Evolutionary conservation across 2,888 invertebrate species (phyloP).

Genomic region (Calephelis perditalis): DNA sequence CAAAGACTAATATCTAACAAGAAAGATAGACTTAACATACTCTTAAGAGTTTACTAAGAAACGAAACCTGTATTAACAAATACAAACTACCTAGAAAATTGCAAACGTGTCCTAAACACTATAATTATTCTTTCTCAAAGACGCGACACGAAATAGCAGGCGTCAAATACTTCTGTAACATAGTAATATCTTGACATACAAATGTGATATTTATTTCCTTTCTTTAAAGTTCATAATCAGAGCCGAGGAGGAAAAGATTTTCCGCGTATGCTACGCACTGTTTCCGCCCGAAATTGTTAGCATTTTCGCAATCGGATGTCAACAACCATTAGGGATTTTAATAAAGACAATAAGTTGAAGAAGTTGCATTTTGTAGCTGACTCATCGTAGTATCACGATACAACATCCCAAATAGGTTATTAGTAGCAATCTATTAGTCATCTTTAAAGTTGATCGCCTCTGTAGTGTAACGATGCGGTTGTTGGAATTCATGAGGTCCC

Average conservation of each 20-base stretch:
- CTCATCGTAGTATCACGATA: not conserved
- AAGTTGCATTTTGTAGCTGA: not conserved
- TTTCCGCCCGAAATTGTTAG: constrained; percentile 60
- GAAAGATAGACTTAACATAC: too few relatives aligned
- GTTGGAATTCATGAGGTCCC: too few relatives aligned
- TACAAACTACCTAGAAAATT: not conserved
- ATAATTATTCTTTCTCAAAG: constrained; percentile 5
- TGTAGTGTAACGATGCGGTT: too few relatives aligned
- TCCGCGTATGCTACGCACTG: constrained; percentile 52
- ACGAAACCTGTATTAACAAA: not conserved
- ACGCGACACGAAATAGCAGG: not conserved
- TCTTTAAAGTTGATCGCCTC: too few relatives aligned
- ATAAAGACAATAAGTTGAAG: not conserved
- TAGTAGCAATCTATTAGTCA: too few relatives aligned
- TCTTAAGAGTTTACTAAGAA: not conserved
- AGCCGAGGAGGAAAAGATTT: constrained; percentile 30
- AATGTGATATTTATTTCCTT: not conserved
- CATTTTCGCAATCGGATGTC: constrained; percentile 47
- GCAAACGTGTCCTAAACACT: constrained; percentile 2
- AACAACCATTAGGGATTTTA: not conserved
- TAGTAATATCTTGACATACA: not conserved
- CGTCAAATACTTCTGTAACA: constrained; percentile 12
- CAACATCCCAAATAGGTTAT: not conserved
- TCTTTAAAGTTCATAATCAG: not conserved
- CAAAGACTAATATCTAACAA: too few relatives aligned